These are phyloP conservation scores for Cyprinus carpio DNA, from an alignment of 2,113 vertebrate genomes.

Conservation along the genomic window DNA sequence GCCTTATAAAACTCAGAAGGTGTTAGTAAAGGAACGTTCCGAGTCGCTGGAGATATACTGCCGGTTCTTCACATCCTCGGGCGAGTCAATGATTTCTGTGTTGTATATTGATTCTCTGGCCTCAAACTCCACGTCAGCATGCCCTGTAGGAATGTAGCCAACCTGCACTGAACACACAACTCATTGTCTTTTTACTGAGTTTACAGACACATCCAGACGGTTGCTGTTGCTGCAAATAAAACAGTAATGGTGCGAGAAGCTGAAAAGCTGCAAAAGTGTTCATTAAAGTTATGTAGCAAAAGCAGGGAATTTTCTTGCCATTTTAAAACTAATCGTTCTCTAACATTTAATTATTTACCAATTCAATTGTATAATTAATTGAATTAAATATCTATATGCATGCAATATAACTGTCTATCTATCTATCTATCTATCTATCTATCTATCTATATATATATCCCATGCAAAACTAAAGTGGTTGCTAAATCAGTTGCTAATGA, in stretches of 20 bases:
- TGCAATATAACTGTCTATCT: too few species aligned
- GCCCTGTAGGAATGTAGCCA: constrained; percentile 38
- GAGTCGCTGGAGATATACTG: constrained; percentile 27
- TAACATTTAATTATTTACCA: not conserved
- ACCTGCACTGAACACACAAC: constrained; percentile 21
- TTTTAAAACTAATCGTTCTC: not conserved
- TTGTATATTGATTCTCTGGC: constrained; percentile 38
- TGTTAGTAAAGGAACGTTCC: constrained; percentile 28
- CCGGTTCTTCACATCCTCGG: constrained; percentile 21
- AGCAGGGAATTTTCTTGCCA: not conserved
- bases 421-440: too few species aligned
- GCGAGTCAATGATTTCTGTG: constrained; percentile 38
- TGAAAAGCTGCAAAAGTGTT: not conserved
- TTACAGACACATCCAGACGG: not conserved
- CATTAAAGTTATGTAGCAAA: not conserved
- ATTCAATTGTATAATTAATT: too few species aligned
- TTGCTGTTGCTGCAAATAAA: constrained; percentile 8
- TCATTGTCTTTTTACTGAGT: constrained; percentile 34
- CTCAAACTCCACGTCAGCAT: constrained; percentile 24
- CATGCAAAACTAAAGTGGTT: not conserved
- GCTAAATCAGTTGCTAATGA: not conserved
- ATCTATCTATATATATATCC: too few species aligned
- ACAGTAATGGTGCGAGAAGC: not conserved
- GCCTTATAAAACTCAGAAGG: constrained; percentile 27
- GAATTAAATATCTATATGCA: too few species aligned